Base-by-base conservation (phyloP, 2,113 vertebrate genomes). In the Calidris pugnax region DNA sequence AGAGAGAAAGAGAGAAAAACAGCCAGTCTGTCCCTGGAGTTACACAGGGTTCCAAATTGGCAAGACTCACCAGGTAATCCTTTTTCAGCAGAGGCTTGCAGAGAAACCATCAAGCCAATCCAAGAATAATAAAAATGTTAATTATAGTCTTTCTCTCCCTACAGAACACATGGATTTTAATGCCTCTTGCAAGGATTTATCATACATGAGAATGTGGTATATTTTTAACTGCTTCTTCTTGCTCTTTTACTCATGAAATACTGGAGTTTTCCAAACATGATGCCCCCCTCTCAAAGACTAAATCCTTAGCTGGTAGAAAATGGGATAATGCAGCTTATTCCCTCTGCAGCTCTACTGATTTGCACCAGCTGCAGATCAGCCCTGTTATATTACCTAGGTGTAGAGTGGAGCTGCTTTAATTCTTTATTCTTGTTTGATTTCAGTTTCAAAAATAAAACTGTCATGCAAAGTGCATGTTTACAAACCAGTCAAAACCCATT, bases 271-370 rank as follows among this genome's bases (percentile, higher is more conserved):
- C 55, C 32, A 83, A 82, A 94, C 5, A 59, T 2, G 66, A 66
- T 66, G 69, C 47, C 72, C 47, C 16, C 21, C 9, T 62, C 39
- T 85, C 41, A 35, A 76, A 93, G 53, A 35, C 35, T 72, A 91
- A 94, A 93, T 91, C 77, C 86, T 63, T 41, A 76, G 62, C 55
- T 89, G 62, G n/a, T 87, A 79, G 87, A 87, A 93, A 92, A 91
- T 47, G 27, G 77, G 80, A 71, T 90, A 95, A 85, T 0, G 27
- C 74, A 91, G 66, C 53, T 81, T 77, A 87, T 90, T 96, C 62
- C n/a, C 35, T 64, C 69, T 66, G 76, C 66, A 91, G 51, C 60
- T 83, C 17, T 23, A 9, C 68, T 57, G 90, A 66, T 69, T 90
- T 87, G 57, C 86, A 62, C 73, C 64, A 53, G 76, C 86, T 93